Conservation (phyloP, 2,888 invertebrate genomes). For the Dryobota labecula region DNA sequence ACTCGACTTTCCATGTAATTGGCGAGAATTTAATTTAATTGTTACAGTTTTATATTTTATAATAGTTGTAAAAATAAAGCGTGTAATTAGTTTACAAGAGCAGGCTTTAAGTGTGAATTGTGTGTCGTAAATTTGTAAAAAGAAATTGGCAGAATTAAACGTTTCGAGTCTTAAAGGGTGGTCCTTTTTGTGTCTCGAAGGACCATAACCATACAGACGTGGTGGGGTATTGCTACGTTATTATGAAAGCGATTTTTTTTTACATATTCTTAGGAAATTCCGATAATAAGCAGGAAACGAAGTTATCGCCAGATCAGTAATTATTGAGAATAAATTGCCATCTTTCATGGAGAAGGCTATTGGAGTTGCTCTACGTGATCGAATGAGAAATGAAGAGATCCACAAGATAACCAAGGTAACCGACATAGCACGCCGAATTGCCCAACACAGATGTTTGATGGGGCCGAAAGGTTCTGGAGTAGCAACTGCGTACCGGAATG, state of each 20-base stretch:
- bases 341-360: too few species aligned
- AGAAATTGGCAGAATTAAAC: slow-evolving; percentile 8
- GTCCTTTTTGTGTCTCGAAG: not conserved
- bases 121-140: slow-evolving; percentile 22
- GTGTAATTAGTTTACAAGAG: slow-evolving; percentile 19
- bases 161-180: not conserved
- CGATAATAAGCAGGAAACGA: not conserved
- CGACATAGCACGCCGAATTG: too few species aligned
- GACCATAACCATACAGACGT: not conserved
- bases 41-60: slow-evolving; percentile 31
- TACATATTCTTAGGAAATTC: not conserved
- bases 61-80: slow-evolving; percentile 16
- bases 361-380: too few species aligned
- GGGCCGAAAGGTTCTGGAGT: too few species aligned
- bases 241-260: too few species aligned
- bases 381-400: too few species aligned
- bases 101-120: slow-evolving; percentile 20
- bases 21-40: slow-evolving; percentile 30
- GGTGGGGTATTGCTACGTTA: not conserved
- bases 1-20: slow-evolving; percentile 38
- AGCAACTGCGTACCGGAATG: too few species aligned
- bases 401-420: too few species aligned
- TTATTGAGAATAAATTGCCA: too few species aligned
- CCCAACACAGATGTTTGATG: too few species aligned
- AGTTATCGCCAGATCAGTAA: too few species aligned